These are phyloP conservation scores for Brachylomia viminalis DNA, from an alignment of 2,888 invertebrate species.

Conservation along the genomic window DNA sequence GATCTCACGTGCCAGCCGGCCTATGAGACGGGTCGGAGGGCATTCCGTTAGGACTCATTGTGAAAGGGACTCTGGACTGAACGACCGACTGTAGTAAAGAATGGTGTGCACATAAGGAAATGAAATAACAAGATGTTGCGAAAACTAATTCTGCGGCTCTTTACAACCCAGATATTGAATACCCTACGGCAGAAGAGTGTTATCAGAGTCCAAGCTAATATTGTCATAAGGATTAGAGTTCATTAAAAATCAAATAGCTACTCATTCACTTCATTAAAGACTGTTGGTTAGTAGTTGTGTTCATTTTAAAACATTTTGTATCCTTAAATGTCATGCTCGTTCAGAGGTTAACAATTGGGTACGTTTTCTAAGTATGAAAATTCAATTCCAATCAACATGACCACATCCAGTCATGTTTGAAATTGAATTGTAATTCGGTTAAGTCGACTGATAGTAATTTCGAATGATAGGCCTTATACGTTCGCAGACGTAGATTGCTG, in stretches of 20 bases:
- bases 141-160: constrained; percentile 43
- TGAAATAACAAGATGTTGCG: constrained; percentile 40
- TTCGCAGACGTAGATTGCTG: constrained; percentile 81
- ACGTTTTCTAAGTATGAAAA: constrained; percentile 24
- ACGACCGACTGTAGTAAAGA: constrained; percentile 62
- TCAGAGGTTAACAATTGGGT: constrained; percentile 7
- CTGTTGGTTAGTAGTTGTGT: neutral
- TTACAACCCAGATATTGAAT: constrained; percentile 29
- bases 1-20: constrained; percentile 78
- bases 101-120: constrained; percentile 62
- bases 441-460: constrained; percentile 59
- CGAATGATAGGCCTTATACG: constrained; percentile 68
- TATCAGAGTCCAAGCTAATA: constrained; percentile 1
- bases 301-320: constrained; percentile 10
- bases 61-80: constrained; percentile 56
- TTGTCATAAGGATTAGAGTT: constrained; percentile 14
- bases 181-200: constrained; percentile 15
- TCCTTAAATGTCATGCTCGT: constrained; percentile 4
- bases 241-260: constrained; percentile 1
- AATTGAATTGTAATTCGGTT: constrained; percentile 59
- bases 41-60: constrained; percentile 73
- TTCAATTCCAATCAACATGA: constrained; percentile 45
- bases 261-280: constrained; percentile 2
- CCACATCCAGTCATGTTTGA: constrained; percentile 35
- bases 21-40: constrained; percentile 79